Base-by-base conservation (phyloP, 2,797 vertebrate species). In the Diceros bicornis region DNA sequence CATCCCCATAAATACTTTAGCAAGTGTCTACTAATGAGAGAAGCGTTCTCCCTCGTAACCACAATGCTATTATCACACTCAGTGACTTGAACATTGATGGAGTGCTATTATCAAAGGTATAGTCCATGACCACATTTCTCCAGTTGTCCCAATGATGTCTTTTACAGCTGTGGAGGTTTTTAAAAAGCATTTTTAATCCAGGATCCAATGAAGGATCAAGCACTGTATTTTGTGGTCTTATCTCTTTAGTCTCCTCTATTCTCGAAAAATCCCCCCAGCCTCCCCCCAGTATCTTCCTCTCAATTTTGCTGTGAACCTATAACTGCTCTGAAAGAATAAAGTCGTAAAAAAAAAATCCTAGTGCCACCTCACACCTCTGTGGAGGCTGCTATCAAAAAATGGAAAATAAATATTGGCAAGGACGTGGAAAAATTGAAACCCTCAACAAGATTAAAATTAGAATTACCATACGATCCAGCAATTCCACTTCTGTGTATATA, bases 21-120 rank as follows among this genome's bases (percentile, higher is more conserved):
- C 34, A 14, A 6, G 44, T 1, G 0, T 0, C 34, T 17, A 12
- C 12, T 4, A 3, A 16, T 18, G 32, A 13, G 23, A 23, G 68
- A 29, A 20, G 20, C 10, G 0, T 29, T 47, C 34, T 79, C 29
- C 47, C 47, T 50, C 3, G 1, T 34, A n/a, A 32, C 16, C n/a
- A 29, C 6, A 2, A 2, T 34, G 7, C 0, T 0, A 13, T 1
- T 3, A 17, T 34, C 6, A 14, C 69, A 9, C 44, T 13, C 14
- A 29, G 61, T 25, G 25, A 25, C 6, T 2, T 66, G 50, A 34
- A 37, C 37, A 3, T 0, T 2, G 37, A 37, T 44, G 21, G 32
- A 71, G 13, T 0, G 8, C 64, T 9, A 1, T 27, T 25, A n/a
- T 23, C 37, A 8, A 21, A 11, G 0, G 14, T 1, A 20, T 1